These are phyloP conservation scores for Sebastes kiyomatsui DNA, from an alignment of 2,797 vertebrate species.

Conservation along the genomic window DNA sequence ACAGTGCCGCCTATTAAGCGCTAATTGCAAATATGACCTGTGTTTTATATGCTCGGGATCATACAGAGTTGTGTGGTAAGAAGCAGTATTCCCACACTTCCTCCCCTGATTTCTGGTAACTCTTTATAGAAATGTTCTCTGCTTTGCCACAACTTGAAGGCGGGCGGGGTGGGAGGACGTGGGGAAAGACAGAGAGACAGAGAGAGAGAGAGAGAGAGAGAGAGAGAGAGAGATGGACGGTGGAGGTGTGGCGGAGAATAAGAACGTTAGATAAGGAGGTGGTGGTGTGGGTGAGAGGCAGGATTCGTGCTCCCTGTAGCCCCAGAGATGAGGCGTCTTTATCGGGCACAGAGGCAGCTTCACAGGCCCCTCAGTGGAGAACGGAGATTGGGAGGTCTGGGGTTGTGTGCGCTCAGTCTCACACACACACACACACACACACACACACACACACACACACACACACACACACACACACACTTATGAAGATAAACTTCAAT, in stretches of 20 bases:
- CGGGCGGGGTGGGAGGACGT: not conserved
- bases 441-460: slow-evolving; percentile 37
- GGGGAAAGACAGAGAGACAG: slow-evolving; percentile 22
- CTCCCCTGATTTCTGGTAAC: slow-evolving; percentile 31
- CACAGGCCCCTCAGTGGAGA: slow-evolving; percentile 77
- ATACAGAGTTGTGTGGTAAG: not conserved
- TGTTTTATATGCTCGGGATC: slow-evolving; percentile 9
- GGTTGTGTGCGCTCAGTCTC: slow-evolving; percentile 42
- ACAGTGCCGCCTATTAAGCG: not conserved
- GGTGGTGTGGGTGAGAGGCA: slow-evolving; percentile 57
- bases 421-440: slow-evolving; percentile 26
- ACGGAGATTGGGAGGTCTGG: slow-evolving; percentile 79
- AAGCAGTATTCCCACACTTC: slow-evolving; percentile 28
- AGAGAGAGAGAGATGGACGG: not conserved
- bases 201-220: not conserved
- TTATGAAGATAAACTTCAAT: slow-evolving; percentile 75
- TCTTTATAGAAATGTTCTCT: slow-evolving; percentile 45
- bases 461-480: slow-evolving; percentile 28
- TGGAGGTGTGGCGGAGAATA: slow-evolving; percentile 55
- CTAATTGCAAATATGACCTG: slow-evolving; percentile 7
- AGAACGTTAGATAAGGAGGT: slow-evolving; percentile 60
- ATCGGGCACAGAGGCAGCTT: slow-evolving; percentile 78
- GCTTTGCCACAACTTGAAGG: slow-evolving; percentile 50
- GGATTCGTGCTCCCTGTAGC: slow-evolving; percentile 61
- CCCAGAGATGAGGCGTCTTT: slow-evolving; percentile 74